Evolutionary conservation across 1,140 invertebrate genomes (phyloP), one percentile per base, ranked within the genome.

Genomic region (Globodera ellingtonae): DNA sequence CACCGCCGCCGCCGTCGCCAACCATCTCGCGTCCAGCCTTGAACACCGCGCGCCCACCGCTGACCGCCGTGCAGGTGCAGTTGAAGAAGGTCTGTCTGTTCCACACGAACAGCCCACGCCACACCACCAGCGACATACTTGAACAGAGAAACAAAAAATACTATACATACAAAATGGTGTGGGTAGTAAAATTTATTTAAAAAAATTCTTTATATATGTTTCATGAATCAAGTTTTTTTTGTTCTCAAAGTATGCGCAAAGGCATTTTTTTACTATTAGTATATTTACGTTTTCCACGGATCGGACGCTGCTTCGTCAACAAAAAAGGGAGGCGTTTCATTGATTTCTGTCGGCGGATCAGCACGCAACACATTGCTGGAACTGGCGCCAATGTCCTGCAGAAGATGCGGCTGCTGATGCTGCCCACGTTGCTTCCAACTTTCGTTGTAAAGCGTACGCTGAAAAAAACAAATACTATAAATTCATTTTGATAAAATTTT

Each of bases 21-120:
- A 15, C 24, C 24, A 77, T 67, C 65, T 77, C 75, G 13, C 44
- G 24, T 0, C 75, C 62, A 1, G 46, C 75, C 50, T 77, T 77
- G 75, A 77, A 46, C 3, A 62, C 52, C 5, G 21, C 75, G 13
- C 8, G n/a, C 13, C 56, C 56, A 10, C 65, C 65, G 62, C 75
- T 77, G 6, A 77, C 46, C 2, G 75, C 75, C 15, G 62, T 15
- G 35, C 52, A 67, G 3, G 75, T 46, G 13, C 75, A 77, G 15
- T 35, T 48, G 9, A 77, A 77, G 47, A 48, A 77, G 35, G 7
- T 15, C 7, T 24, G 48, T 35, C 35, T 62, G 24, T 9, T 77
- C 59, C 62, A 77, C 35, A 67, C 24, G 47, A 77, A 77, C 24
- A 62, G 24, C 3, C 75, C 75, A 21, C 48, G 52, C 59, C 59